Conservation (phyloP, 2,797 vertebrate species). For the Silurus lanzhouensis region DNA sequence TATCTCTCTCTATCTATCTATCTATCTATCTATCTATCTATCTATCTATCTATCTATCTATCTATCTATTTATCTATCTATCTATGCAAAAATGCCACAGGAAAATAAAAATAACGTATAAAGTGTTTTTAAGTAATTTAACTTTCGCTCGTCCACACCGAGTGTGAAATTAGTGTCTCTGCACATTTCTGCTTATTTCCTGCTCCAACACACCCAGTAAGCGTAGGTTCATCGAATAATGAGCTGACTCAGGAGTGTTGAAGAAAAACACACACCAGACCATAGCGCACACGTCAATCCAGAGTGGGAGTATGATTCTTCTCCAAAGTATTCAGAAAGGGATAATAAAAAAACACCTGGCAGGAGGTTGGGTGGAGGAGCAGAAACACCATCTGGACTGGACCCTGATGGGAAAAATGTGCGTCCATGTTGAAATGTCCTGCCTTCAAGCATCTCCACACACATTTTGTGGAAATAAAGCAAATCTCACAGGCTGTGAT, state of each 20-base stretch:
- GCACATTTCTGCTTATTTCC: not conserved
- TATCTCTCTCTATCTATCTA: no score
- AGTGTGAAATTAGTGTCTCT: not conserved
- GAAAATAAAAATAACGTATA: no score
- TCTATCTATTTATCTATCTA: no score
- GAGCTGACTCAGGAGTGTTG: not conserved
- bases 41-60: no score
- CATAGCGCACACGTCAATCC: not conserved
- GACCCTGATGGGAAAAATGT: not conserved
- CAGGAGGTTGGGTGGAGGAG: conserved; percentile 28
- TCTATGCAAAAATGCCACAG: no score
- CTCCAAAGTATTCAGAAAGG: not conserved
- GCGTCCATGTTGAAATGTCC: conserved; percentile 27
- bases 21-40: no score
- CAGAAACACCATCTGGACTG: not conserved
- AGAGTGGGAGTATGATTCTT: not conserved
- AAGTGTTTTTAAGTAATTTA: not conserved
- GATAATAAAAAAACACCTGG: not conserved
- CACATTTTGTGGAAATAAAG: conserved; percentile 39
- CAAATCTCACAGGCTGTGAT: conserved; percentile 11
- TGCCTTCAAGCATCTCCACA: conserved; percentile 9
- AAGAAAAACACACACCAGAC: not conserved
- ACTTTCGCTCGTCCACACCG: not conserved
- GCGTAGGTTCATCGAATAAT: not conserved
- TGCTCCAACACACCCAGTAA: not conserved